Percentiles rank a stretch among this genome's conserved stretches.
Conservation (phyloP, 2,888 invertebrate species). For the Pogonocherus hispidulus region DNA sequence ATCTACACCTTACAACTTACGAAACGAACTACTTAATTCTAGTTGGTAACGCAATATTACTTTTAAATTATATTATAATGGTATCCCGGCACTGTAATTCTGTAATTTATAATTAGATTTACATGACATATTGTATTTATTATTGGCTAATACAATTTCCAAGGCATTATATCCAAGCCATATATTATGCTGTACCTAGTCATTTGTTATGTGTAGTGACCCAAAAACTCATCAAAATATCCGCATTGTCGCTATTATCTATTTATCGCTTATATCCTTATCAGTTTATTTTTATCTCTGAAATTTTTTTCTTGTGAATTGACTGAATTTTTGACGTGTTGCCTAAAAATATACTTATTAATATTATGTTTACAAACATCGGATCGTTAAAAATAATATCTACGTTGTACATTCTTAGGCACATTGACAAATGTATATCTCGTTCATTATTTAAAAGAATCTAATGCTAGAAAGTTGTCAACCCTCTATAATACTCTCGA, state of each 20-base stretch:
- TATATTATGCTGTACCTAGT: not conserved
- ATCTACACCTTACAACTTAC: too few relatives aligned
- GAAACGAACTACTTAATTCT: too few relatives aligned
- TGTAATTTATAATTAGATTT: not conserved
- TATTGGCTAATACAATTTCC: not conserved
- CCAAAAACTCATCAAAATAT: slow-evolving; percentile 3
- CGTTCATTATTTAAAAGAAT: too few relatives aligned
- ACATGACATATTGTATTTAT: not conserved
- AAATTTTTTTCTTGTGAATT: not conserved
- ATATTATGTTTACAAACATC: not conserved
- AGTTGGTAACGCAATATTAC: too few relatives aligned
- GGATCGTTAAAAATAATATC: too few relatives aligned
- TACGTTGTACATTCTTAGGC: too few relatives aligned
- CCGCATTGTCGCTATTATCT: not conserved
- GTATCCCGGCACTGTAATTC: too few relatives aligned
- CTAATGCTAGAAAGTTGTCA: too few relatives aligned
- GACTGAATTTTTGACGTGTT: not conserved
- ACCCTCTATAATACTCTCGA: too few relatives aligned
- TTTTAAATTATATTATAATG: too few relatives aligned
- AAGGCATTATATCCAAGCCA: not conserved
- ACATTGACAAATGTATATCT: too few relatives aligned
- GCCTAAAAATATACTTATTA: not conserved
- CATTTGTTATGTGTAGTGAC: not conserved
- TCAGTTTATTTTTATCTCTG: not conserved
- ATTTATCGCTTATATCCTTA: not conserved